Conservation (phyloP, 64 coral and sea anemone genomes). For the Astreopora myriophthalma region DNA sequence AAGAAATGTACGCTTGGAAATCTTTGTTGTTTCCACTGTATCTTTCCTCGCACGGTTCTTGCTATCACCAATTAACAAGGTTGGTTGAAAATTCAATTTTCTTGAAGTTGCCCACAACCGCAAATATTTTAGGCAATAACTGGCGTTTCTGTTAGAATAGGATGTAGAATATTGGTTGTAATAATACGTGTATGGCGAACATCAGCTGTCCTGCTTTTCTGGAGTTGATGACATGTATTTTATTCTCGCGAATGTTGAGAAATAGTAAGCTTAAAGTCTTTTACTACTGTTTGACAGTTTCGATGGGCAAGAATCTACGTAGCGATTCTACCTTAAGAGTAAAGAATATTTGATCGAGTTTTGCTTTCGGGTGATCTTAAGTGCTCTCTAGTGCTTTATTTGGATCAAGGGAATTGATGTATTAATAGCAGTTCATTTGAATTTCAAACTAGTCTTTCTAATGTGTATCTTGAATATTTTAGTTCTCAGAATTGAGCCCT, state of each 20-base stretch:
- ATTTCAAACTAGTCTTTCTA: not conserved
- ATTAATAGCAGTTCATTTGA: slow-evolving; percentile 1
- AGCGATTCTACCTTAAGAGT: not conserved
- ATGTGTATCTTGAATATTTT: not conserved
- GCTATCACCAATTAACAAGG: no score
- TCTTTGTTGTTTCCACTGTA: not conserved
- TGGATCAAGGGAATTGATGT: not conserved
- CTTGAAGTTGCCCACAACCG: not conserved
- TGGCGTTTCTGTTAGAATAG: not conserved
- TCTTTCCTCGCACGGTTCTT: not conserved
- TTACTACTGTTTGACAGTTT: not conserved
- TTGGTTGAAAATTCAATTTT: not conserved
- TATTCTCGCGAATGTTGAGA: no score
- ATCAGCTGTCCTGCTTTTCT: no score
- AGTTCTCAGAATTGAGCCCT: no score
- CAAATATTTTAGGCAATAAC: not conserved
- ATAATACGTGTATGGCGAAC: not conserved
- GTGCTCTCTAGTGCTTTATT: not conserved
- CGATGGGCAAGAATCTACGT: no score
- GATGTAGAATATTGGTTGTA: not conserved
- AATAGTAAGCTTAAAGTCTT: no score
- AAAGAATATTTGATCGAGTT: slow-evolving; percentile 15
- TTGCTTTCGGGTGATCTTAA: not conserved
- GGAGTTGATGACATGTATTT: no score
- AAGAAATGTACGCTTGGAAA: not conserved